These are phyloP conservation scores for Hippocampus barbouri DNA, from an alignment of 2,113 vertebrate genomes.

Conservation along the genomic window DNA sequence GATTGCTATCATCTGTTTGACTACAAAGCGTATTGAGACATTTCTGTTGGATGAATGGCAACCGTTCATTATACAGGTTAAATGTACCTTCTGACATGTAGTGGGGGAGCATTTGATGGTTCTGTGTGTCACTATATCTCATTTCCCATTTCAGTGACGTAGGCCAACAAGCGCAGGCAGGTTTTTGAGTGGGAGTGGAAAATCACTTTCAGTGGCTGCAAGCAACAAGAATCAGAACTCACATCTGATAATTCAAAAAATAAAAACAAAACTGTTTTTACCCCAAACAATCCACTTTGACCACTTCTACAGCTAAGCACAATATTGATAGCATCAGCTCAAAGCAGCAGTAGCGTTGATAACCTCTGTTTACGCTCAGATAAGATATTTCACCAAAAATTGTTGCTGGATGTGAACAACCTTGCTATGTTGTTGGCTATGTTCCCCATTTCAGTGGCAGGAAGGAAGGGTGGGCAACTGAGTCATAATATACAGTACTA, in stretches of 20 bases:
- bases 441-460: background rate
- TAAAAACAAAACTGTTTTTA: background rate
- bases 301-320: background rate
- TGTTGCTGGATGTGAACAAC: background rate
- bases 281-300: constrained; percentile 4
- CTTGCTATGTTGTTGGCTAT: background rate
- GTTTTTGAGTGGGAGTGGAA: background rate
- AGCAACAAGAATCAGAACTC: background rate
- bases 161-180: background rate
- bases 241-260: background rate
- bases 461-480: constrained; percentile 3
- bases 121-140: background rate
- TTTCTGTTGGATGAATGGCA: background rate
- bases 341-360: background rate
- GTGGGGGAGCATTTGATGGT: background rate
- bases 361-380: background rate
- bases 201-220: background rate
- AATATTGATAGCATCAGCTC: background rate
- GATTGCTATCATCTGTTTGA: background rate
- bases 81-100: background rate
- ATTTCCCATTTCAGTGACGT: background rate
- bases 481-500: background rate
- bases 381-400: background rate
- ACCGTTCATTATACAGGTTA: background rate
- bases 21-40: background rate